Evolutionary conservation across 2,888 invertebrate genomes (phyloP), one percentile per base, ranked within the genome.

Genomic region (Acrobasis consociella): DNA sequence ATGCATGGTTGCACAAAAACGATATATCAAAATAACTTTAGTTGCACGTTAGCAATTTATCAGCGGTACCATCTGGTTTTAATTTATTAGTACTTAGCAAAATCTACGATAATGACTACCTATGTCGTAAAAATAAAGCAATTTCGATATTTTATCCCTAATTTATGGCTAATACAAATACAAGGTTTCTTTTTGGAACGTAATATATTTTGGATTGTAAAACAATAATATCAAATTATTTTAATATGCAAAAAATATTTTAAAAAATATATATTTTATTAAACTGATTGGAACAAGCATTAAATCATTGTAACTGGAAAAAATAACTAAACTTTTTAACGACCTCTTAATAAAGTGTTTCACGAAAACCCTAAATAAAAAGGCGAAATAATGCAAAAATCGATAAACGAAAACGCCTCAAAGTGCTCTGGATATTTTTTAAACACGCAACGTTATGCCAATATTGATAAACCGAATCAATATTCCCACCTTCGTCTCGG

Each of bases 401-500:
- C 56, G 56, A 56, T 49, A 49, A 50, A 15, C 53, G 56, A 71
- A 68, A 56, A 39, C 56, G 56, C 56, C 42, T 37, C 53, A 67
- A 69, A 71, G 65, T 69, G 67, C 60, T 42, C 52, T 42, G 51
- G 10, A 60, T 53, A 62, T 49, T 62, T 62, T 49, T 60, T 50
- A 62, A 62, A 68, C 69, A 77, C 73, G 73, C 75, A 79, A 77
- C 75, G 78, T 77, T 78, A 78, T 78, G 73, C 77, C 81, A 84
- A 86, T 85, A 86, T 84, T 83, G 83, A 82, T 84, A 82, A 81
- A 74, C 72, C 68, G 75, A 83, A 83, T 85, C 85, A 80, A 84
- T 85, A 83, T 86, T 85, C 84, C 78, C 81, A 85, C 83, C 81
- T 80, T 79, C 75, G 73, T 69, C 64, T 76, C 69, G 65, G 77